Evolutionary conservation across 2,888 invertebrate species (phyloP).

Genomic region (Calephelis perditalis): DNA sequence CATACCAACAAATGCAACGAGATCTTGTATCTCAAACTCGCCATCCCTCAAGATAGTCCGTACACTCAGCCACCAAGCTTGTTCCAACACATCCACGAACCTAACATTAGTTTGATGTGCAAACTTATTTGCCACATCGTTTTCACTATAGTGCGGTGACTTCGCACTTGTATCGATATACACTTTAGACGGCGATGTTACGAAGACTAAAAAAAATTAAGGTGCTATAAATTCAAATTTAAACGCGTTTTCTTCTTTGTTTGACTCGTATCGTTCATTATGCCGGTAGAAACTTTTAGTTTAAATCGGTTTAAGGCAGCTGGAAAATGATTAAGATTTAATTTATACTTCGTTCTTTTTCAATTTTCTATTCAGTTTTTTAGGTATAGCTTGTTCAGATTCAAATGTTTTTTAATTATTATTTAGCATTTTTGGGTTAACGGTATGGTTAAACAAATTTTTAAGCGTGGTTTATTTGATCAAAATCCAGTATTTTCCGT

Average conservation of each 20-base stretch:
- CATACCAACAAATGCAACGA: slow-evolving; percentile 69
- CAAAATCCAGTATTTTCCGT: too few species aligned
- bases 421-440: too few species aligned
- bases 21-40: slow-evolving; percentile 73
- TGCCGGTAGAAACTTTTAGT: background rate
- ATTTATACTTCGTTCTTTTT: too few species aligned
- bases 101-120: slow-evolving; percentile 41
- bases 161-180: slow-evolving; percentile 68
- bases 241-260: background rate
- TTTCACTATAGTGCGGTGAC: slow-evolving; percentile 63
- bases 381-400: too few species aligned
- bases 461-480: too few species aligned
- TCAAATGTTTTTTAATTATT: too few species aligned
- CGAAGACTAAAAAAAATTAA: slow-evolving; percentile 66
- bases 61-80: slow-evolving; percentile 41
- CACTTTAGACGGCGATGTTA: slow-evolving; percentile 77
- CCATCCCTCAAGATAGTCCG: slow-evolving; percentile 60
- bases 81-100: slow-evolving; percentile 43
- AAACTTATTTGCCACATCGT: slow-evolving; percentile 49
- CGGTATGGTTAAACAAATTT: too few species aligned
- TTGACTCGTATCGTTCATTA: background rate
- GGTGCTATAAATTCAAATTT: slow-evolving; percentile 32
- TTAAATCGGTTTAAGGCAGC: too few species aligned
- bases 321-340: too few species aligned
- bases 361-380: too few species aligned